Conservation (phyloP, 2,888 invertebrate genomes). For the Oscheius sp. region DNA sequence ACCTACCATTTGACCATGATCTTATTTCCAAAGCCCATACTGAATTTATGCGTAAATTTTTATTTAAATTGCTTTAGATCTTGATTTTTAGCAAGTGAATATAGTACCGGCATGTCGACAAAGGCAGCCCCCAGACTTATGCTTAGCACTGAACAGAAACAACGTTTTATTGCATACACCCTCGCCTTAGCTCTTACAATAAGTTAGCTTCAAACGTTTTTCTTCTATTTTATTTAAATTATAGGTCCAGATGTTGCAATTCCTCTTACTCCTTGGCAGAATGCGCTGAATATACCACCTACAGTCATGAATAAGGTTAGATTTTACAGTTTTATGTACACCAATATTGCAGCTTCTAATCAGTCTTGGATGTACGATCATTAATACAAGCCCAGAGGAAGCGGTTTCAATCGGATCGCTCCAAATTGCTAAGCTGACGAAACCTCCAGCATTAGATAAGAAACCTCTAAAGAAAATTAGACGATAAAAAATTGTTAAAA, state of each 20-base stretch:
- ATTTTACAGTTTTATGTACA: no score
- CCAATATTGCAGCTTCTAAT: constrained; percentile 38
- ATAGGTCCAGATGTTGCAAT: constrained; percentile 10
- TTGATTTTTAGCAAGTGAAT: constrained; percentile 29
- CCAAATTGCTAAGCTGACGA: constrained; percentile 37
- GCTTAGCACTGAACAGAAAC: constrained; percentile 38
- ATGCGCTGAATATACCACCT: constrained; percentile 7
- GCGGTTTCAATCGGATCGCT: constrained; percentile 37
- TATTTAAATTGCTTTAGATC: not conserved
- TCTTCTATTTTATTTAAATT: not conserved
- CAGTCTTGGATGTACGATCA: constrained; percentile 44
- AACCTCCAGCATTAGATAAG: constrained; percentile 33
- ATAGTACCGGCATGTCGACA: constrained; percentile 29
- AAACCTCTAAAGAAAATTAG: constrained; percentile 4
- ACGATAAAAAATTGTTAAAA: not conserved
- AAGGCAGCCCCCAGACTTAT: constrained; percentile 33
- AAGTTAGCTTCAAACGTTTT: constrained; percentile 4
- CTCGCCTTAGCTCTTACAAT: constrained; percentile 41
- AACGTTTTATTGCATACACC: constrained; percentile 45
- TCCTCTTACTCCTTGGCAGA: constrained; percentile 27
- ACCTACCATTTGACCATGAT: constrained; percentile 38
- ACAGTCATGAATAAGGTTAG: constrained; percentile 22
- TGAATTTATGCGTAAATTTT: constrained; percentile 39
- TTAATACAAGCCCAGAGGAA: constrained; percentile 31
- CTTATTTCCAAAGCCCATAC: constrained; percentile 40